Evolutionary conservation across 1,140 invertebrate species (phyloP).

Genomic region (Copidosoma floridanum): DNA sequence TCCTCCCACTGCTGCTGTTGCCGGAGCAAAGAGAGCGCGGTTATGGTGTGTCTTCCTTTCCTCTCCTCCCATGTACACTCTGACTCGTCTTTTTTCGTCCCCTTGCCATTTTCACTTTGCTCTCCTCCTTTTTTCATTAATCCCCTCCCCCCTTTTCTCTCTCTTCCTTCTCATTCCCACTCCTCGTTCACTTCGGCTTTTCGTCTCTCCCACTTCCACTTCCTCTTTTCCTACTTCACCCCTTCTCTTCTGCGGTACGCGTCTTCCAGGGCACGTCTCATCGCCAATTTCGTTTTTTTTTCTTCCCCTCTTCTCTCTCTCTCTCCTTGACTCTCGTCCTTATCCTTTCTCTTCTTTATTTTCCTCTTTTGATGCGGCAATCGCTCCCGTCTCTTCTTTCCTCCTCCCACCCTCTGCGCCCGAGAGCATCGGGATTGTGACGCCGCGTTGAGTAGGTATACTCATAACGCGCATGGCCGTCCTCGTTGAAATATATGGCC

Average conservation of each 20-base stretch:
- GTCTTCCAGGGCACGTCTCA: too few species aligned
- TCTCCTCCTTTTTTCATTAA: too few species aligned
- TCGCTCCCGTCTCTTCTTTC: slow-evolving; percentile 18
- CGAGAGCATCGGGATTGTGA: too few species aligned
- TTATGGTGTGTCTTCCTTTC: slow-evolving; percentile 21
- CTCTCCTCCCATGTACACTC: slow-evolving; percentile 11
- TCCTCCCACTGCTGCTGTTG: slow-evolving; percentile 4
- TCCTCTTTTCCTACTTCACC: too few species aligned
- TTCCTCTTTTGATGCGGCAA: slow-evolving; percentile 13
- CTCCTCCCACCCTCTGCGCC: slow-evolving; percentile 18
- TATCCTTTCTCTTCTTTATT: slow-evolving; percentile 8
- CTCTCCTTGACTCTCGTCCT: background rate
- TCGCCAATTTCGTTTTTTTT: too few species aligned
- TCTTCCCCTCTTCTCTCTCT: background rate
- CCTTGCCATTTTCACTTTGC: too few species aligned
- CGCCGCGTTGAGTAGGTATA: slow-evolving; percentile 48
- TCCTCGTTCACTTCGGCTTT: too few species aligned
- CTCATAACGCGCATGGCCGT: slow-evolving; percentile 51
- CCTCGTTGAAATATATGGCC: slow-evolving; percentile 55
- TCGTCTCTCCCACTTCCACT: too few species aligned
- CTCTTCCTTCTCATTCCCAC: too few species aligned
- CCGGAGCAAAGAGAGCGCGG: slow-evolving; percentile 7
- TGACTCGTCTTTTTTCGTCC: too few species aligned
- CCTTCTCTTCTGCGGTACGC: too few species aligned
- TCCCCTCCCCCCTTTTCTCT: too few species aligned